Base-by-base conservation (phyloP, 1,140 invertebrate genomes). In the Vanessa atalanta region DNA sequence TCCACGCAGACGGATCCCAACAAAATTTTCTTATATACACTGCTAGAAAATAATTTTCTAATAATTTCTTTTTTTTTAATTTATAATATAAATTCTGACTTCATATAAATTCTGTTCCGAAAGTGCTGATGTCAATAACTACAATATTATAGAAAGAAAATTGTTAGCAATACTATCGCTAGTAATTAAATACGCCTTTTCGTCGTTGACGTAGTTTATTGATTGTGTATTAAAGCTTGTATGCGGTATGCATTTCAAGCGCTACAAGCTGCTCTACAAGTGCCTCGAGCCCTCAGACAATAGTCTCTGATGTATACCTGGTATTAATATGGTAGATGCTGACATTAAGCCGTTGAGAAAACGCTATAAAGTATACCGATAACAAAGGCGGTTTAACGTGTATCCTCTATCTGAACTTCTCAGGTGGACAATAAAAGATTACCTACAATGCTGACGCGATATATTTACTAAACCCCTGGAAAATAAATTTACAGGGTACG, bases 391-490 rank as follows among this genome's bases (percentile, higher is more conserved):
- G 51, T 57, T 60, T 47, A 61, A 23, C 13, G 26, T 61, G 57
- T 61, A 61, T 15, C 9, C 57, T 61, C 26, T 37, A 51, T 51
- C 48, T 15, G 23, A 31, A 69, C 47, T 23, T 48, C 31, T 76
- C 74, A 78, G 74, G 74, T 78, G 79, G 77, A 78, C 79, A 80
- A 75, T 78, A 72, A 80, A 75, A 78, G 72, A 78, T 78, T 69
- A 72, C 73, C 51, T 67, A 72, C 69, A 71, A 57, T 67, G 66
- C 72, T 77, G 70, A 80, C 71, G 71, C 68, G 70, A 77, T 75
- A 75, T 65, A 68, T 78, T 63, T 72, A 47, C 64, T 70, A 66
- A 68, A 43, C 43, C 51, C 26, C 50, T 47, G 31, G 61, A 37
- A 26, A 47, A 47, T 48, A 11, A 48, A 3, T 70, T 72, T 55